Conservation (phyloP, 2,797 vertebrate species). For the Pangasius mekongensis region DNA sequence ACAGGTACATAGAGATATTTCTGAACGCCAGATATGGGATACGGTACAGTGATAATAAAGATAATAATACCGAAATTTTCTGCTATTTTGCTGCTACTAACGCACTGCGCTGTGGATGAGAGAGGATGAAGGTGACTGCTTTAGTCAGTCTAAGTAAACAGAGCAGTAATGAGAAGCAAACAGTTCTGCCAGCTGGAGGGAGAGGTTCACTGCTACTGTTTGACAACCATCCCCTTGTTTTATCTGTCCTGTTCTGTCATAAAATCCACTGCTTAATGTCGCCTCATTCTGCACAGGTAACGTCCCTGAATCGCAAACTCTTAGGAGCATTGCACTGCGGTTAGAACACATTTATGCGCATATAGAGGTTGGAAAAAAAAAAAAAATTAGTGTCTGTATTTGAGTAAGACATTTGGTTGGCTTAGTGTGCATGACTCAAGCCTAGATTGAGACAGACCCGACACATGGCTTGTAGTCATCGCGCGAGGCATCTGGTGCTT, state of each 20-base stretch:
- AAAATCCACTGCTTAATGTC: conserved; percentile 38
- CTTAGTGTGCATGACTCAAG: conserved; percentile 44
- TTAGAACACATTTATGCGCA: conserved; percentile 16
- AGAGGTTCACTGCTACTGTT: conserved; percentile 33
- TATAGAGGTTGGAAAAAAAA: background rate
- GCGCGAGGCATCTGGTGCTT: conserved; percentile 47
- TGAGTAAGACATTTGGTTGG: conserved; percentile 45
- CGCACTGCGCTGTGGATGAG: background rate
- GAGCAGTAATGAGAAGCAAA: conserved; percentile 36
- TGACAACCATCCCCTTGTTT: conserved; percentile 42
- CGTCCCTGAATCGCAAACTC: background rate
- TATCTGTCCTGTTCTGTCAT: conserved; percentile 33
- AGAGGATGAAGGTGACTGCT: conserved; percentile 31
- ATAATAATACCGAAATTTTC: background rate
- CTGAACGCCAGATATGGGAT: background rate
- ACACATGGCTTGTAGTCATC: conserved; percentile 53
- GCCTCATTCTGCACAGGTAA: background rate
- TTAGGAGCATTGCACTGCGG: background rate
- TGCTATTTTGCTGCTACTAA: background rate
- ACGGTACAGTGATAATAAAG: background rate
- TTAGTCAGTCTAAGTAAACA: conserved; percentile 43
- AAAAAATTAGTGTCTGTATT: background rate
- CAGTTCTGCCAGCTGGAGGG: conserved; percentile 29
- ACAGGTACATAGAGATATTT: background rate
- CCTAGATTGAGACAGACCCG: conserved; percentile 28